phyloP scores from a whole-genome alignment of 2,113 vertebrate genomes.

The Oreotrochilus melanogaster region DNA sequence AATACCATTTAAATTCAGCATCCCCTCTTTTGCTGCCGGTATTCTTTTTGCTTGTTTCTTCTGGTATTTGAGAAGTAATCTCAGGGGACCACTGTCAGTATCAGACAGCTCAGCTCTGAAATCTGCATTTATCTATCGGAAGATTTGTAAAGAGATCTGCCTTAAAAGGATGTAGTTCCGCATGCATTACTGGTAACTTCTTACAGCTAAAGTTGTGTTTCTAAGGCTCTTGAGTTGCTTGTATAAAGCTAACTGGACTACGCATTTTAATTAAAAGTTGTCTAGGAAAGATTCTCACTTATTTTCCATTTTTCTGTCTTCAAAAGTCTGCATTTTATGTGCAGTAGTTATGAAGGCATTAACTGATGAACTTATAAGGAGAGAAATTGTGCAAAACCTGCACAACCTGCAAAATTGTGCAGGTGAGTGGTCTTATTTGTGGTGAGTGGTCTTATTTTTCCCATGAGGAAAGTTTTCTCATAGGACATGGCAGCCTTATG shows the following conservation, averaged over 20 bases:
- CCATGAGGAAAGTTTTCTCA: not conserved
- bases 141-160: not conserved
- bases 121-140: not conserved
- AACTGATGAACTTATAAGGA: not conserved
- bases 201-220: not conserved
- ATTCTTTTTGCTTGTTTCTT: not conserved
- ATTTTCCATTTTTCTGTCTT: not conserved
- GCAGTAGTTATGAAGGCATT: not conserved
- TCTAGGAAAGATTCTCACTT: accelerated
- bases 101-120: not conserved
- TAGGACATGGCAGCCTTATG: accelerated
- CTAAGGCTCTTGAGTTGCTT: not conserved
- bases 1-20: not conserved
- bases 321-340: not conserved
- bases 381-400: not conserved
- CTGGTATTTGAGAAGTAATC: not conserved
- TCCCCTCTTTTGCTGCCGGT: not conserved
- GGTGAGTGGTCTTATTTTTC: not conserved
- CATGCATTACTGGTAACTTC: not conserved
- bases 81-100: not conserved
- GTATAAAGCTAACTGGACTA: not conserved
- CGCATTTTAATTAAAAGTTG: not conserved
- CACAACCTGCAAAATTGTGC: not conserved
- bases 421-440: not conserved
- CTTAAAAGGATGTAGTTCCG: not conserved